Evolutionary conservation across 2,797 vertebrate genomes (phyloP).

Genomic region (Sylvilagus floridanus): DNA sequence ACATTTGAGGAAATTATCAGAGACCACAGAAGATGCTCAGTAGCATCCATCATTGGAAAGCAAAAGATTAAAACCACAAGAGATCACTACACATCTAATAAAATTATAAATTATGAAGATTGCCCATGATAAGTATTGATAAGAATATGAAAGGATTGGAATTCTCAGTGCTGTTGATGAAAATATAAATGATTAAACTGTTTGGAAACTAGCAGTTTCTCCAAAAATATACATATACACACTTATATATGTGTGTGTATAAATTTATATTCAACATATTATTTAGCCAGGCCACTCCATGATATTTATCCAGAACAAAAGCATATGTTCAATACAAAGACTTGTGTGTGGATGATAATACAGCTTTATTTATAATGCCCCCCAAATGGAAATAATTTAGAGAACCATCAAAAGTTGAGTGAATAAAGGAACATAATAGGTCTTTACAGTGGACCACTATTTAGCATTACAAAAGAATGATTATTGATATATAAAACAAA

Average conservation of each 20-base stretch:
- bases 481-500: no score
- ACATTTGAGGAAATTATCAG: neutral
- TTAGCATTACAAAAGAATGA: no score
- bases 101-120: neutral
- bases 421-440: neutral
- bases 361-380: neutral
- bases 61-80: neutral
- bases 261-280: no score
- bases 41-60: neutral
- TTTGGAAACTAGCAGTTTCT: neutral
- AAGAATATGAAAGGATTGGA: neutral
- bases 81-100: neutral
- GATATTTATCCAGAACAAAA: neutral
- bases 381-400: neutral
- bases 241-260: no score
- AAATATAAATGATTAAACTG: neutral
- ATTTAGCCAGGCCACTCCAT: no score
- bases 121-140: neutral
- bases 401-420: neutral
- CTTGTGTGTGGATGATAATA: neutral
- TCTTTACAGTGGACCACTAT: no score
- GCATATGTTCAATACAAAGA: neutral
- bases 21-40: neutral
- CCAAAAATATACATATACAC: neutral
- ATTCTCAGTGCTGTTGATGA: neutral